Evolutionary conservation across 2,888 invertebrate species (phyloP), one percentile per base, ranked within the genome.

Genomic region (Xestoiulus laeticollis): DNA sequence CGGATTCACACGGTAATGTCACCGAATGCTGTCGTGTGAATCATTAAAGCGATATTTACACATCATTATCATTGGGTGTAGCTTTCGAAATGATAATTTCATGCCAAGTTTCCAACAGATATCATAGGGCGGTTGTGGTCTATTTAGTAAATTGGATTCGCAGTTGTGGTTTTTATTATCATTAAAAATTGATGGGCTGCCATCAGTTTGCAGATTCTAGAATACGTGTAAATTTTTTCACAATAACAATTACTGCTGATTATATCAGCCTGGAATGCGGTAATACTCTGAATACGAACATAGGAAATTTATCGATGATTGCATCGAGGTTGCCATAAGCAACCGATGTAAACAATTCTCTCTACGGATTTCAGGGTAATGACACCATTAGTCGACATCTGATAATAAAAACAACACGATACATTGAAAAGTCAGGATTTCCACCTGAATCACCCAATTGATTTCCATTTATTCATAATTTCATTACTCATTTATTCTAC

Each of bases 91-190:
- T 59, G 59, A 59, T 59, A n/a, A 22, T n/a, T 59, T 59, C 59
- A 59, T 59, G 59, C 4, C 59, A 59, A 59, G 6, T 59, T n/a
- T n/a, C n/a, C 4, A 59, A 59, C 59, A 59, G 59, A 59, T 59
- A 59, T 19, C 1, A 14, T 16, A 59, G 59, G 59, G 19, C 19
- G 59, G 59, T 59, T 59, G 59, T 59, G 59, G 59, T 59, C 59
- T 59, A 59, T 59, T 59, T 59, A 59, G 59, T 59, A 59, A 59
- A 59, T 59, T 59, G 59, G 59, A 59, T 59, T 59, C 59, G 59
- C 59, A n/a, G 59, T 59, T 59, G 59, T n/a, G 59, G 22, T 5
- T 59, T 59, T 59, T 59, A 59, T 59, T 59, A 59, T 59, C 59
- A n/a, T 59, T 59, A 59, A 59, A 59, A n/a, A 59, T 22, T 59